Base-by-base conservation (phyloP, 2,113 vertebrate genomes). In the Neopipo cinnamomea region DNA sequence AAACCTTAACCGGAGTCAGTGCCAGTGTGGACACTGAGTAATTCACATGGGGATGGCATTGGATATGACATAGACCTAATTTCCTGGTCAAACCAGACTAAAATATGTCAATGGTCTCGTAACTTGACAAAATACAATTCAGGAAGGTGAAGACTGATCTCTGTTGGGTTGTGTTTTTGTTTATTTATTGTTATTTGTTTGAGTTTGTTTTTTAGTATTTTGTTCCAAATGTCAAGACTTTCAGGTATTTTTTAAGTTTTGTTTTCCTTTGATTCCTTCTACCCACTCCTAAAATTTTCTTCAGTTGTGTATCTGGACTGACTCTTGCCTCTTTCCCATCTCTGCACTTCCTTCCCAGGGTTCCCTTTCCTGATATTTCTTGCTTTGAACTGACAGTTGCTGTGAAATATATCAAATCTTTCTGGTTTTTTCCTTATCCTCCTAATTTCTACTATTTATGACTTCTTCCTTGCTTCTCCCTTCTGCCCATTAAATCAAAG, bases 71-170 rank as follows among this genome's bases (percentile, higher is more conserved):
- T 15, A 53, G 30, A 55, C 24, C 18, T 42, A 8, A 82, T 82
- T 47, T 74, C 10, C 33, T 68, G 25, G 14, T 68, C 49, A 67
- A 80, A 77, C 27, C 8, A 62, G 59, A 44, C 44, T 37, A 39
- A 44, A 53, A 25, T 35, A 24, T 0, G 0, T 24, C 59, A n/a
- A 0, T 31, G 25, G 17, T 42, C 39, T 74, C 33, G 12, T 0
- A 1, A 4, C 31, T 37, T 59, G 42, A 30, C 55, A 83, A 76
- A 90, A 73, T 18, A 31, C 18, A 20, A 5, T 39, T 88, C 10
- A n/a, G 25, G 30, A 81, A 37, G 27, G 21, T 67, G 50, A 63
- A 58, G 19, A 22, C 41, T 90, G 11, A 5, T 81, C 3, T 30
- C 11, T 56, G 15, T 42, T 73, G 22, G 8, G 12, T 0, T n/a